Percentiles rank a stretch among this genome's conserved stretches.
Evolutionary conservation across 2,888 invertebrate genomes (phyloP).

Genomic region (Eupeodes latifasciatus): DNA sequence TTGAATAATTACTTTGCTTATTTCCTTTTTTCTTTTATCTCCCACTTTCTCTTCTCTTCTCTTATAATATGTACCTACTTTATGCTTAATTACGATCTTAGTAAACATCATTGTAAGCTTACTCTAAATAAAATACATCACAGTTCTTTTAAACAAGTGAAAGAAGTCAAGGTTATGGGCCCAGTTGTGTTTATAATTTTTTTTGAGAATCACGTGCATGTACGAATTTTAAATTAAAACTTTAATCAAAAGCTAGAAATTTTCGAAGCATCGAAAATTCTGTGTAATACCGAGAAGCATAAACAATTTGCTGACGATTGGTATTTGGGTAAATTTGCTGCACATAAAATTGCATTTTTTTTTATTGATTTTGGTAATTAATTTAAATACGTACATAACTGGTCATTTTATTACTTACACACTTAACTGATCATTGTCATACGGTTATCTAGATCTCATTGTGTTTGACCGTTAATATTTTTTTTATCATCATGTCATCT

Average conservation of each 20-base stretch:
- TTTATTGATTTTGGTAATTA: background rate
- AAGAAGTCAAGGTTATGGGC: too few species aligned
- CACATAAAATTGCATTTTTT: background rate
- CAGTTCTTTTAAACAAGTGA: too few species aligned
- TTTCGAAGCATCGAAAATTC: conserved; percentile 11
- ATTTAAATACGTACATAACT: background rate
- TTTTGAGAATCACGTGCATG: conserved; percentile 11
- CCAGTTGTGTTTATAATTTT: too few species aligned
- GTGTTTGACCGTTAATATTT: background rate
- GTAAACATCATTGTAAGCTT: too few species aligned
- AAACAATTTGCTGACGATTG: conserved; percentile 13
- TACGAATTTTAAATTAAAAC: conserved; percentile 8
- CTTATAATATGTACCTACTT: too few species aligned
- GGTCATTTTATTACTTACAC: background rate
- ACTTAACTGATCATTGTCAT: background rate
- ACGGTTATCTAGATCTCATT: background rate
- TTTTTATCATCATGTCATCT: too few species aligned
- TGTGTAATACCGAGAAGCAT: conserved; percentile 13
- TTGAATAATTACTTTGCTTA: too few species aligned
- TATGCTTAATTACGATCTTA: too few species aligned
- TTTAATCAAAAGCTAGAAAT: conserved; percentile 3
- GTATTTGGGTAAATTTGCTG: conserved; percentile 13
- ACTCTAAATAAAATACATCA: too few species aligned
- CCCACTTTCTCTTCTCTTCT: too few species aligned
- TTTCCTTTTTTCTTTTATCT: too few species aligned